Evolutionary conservation across 2,797 vertebrate genomes (phyloP).

Genomic region (Trematomus bernacchii): DNA sequence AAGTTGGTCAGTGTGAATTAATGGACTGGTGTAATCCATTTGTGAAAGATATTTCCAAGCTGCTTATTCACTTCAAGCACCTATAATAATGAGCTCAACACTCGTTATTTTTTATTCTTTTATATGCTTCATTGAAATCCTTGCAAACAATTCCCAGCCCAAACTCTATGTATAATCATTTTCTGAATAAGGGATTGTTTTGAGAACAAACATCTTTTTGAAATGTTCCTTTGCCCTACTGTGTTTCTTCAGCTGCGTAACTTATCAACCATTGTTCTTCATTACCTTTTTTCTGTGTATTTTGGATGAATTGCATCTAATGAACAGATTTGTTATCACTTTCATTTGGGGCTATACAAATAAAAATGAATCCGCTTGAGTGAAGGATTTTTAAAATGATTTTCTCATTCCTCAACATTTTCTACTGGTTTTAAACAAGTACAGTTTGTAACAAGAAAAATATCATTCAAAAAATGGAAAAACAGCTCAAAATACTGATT

Average conservation of each 20-base stretch:
- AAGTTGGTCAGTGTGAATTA: not conserved
- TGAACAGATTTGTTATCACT: not conserved
- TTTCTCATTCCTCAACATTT: not conserved
- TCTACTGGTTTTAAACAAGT: not conserved
- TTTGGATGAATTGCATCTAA: not conserved
- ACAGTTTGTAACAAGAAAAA: no score
- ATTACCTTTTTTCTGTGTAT: constrained; percentile 2
- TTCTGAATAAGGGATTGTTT: not conserved
- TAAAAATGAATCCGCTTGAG: not conserved
- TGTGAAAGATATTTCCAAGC: not conserved
- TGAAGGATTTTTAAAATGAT: not conserved
- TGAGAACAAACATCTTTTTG: not conserved
- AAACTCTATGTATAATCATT: not conserved
- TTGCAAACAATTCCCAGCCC: not conserved
- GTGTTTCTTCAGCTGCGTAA: not conserved
- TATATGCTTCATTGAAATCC: not conserved
- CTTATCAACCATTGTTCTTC: not conserved
- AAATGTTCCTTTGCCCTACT: constrained; percentile 1
- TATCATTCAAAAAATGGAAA: not conserved
- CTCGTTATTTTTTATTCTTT: not conserved
- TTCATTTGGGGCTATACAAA: not conserved
- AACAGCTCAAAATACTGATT: not conserved
- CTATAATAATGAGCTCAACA: not conserved
- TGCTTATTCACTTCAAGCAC: not conserved
- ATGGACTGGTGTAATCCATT: not conserved